These are phyloP conservation scores for Cotesia vestalis DNA, from an alignment of 1,140 invertebrate species.

Conservation along the genomic window DNA sequence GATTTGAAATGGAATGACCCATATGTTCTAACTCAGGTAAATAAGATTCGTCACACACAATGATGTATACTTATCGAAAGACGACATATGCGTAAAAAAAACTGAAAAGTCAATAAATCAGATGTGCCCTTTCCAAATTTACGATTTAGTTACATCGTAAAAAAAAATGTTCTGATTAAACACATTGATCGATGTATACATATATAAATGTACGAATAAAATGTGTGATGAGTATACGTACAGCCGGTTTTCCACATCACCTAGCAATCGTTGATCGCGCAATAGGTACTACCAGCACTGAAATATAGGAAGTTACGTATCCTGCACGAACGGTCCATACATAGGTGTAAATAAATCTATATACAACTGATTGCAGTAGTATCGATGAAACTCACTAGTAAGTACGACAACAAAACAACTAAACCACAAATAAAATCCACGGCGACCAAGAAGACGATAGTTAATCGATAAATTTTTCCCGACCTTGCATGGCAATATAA, in stretches of 20 bases:
- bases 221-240: not conserved
- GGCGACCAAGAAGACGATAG: not conserved
- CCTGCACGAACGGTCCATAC: constrained; percentile 14
- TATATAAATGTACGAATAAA: too few relatives aligned
- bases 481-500: constrained; percentile 3
- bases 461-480: constrained; percentile 9
- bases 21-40: too few relatives aligned
- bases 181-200: too few relatives aligned
- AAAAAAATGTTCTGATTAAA: too few relatives aligned
- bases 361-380: not conserved
- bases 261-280: constrained; percentile 1
- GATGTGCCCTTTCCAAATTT: too few relatives aligned
- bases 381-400: constrained; percentile 5
- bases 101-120: too few relatives aligned
- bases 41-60: too few relatives aligned
- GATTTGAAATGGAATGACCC: too few relatives aligned
- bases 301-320: constrained; percentile 9
- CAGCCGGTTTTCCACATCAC: constrained; percentile 3
- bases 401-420: not conserved
- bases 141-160: too few relatives aligned
- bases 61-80: too few relatives aligned
- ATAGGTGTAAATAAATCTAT: constrained; percentile 1
- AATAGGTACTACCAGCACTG: not conserved
- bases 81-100: too few relatives aligned
- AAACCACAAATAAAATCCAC: too few relatives aligned